Conservation (phyloP, 2,888 invertebrate genomes). For the Gastracanthus pulcherrimus region DNA sequence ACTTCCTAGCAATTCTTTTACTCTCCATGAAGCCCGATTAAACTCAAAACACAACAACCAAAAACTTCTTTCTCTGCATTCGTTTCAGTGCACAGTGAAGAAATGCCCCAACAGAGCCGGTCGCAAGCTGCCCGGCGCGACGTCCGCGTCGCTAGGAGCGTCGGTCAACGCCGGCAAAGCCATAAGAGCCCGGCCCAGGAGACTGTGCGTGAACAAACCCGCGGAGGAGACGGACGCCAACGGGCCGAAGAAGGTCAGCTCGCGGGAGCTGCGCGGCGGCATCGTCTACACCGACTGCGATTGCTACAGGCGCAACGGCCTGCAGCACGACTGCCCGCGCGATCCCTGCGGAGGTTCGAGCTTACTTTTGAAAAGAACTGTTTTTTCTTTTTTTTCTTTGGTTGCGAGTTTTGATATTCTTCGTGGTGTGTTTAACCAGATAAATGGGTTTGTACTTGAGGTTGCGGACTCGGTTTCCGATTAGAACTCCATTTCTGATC, state of each 20-base stretch:
- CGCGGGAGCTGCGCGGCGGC: slow-evolving; percentile 79
- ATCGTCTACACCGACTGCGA: slow-evolving; percentile 80
- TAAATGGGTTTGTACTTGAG: too few relatives aligned
- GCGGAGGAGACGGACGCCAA: slow-evolving; percentile 4
- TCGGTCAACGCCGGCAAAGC: too few relatives aligned
- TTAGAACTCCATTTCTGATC: too few relatives aligned
- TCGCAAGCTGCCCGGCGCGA: neutral
- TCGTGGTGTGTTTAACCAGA: neutral
- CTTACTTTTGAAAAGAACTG: too few relatives aligned
- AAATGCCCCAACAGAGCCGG: neutral
- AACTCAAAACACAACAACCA: neutral
- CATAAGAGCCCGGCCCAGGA: slow-evolving; percentile 29
- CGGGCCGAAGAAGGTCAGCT: slow-evolving; percentile 75
- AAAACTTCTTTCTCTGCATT: neutral
- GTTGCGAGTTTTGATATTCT: neutral
- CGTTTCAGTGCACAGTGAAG: neutral
- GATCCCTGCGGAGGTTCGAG: slow-evolving; percentile 31
- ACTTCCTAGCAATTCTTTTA: too few relatives aligned
- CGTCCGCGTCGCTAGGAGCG: too few relatives aligned
- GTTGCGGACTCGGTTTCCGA: too few relatives aligned
- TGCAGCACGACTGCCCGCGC: slow-evolving; percentile 81
- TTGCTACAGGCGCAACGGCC: slow-evolving; percentile 81
- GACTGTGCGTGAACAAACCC: slow-evolving; percentile 38
- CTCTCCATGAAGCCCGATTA: too few relatives aligned
- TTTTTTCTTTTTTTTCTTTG: neutral